Evolutionary conservation across 2,113 vertebrate genomes (phyloP), one percentile per base, ranked within the genome.

Genomic region (Cynoglossus semilaevis): DNA sequence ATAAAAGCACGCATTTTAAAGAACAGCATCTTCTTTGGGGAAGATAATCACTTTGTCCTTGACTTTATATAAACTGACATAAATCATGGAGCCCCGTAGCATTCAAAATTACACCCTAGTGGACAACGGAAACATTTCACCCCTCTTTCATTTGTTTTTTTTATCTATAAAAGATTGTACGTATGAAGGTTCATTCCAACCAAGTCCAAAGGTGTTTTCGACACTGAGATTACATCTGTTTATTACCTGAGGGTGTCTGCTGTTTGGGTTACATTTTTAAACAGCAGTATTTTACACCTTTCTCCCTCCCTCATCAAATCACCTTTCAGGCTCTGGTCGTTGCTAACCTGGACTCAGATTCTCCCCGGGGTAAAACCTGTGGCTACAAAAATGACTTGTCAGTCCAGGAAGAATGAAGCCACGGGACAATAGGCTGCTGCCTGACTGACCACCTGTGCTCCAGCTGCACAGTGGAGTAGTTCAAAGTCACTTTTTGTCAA

Each of bases 361-460:
- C 65, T 80, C 79, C 79, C 75, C 59, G 14, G 70, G 63, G 74
- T 57, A 34, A 64, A 62, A 56, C 51, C 56, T 46, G 29, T 63
- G 76, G 71, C 68, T 43, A 79, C 61, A 77, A 60, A 78, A 74
- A 82, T 70, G 51, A 70, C 78, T 74, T 67, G 56, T 82, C 79
- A 73, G 49, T 48, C 48, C 52, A 9, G 56, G 65, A 47, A 81
- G 45, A 54, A 74, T 53, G 51, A 66, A 73, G 81, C 61, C 67
- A 69, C 68, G 14, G 49, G 66, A 71, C 85, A 81, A 84, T 80
- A 70, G 80, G 67, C 48, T 63, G 80, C 72, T 41, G 53, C 80
- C 76, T 81, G 76, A 84, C 59, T 74, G 49, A 49, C 70, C 79
- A 79, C 79, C 74, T 84, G 74, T 79, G 68, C 73, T 67, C 57